Percentiles rank a stretch among this genome's conserved stretches.
Evolutionary conservation across 2,888 invertebrate species (phyloP).

Genomic region (Cosmia pyralina): DNA sequence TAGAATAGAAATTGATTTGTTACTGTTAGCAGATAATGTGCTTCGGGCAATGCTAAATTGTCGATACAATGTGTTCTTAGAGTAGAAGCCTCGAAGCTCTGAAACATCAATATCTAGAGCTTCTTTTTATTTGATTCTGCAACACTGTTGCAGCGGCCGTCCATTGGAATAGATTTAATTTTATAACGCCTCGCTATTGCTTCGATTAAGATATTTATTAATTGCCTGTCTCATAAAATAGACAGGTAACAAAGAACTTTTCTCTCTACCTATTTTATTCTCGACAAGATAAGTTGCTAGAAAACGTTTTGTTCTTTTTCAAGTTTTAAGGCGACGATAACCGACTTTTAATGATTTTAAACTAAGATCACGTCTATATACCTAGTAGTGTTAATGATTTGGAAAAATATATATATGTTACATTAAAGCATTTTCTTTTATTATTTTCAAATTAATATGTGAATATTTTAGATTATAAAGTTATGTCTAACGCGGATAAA

Average conservation of each 20-base stretch:
- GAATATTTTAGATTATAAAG: too few species aligned
- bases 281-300: slow-evolving; percentile 2
- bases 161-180: slow-evolving; percentile 46
- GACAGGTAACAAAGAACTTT: slow-evolving; percentile 33
- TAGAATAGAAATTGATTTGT: slow-evolving; percentile 42
- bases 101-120: slow-evolving; percentile 44
- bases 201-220: slow-evolving; percentile 56
- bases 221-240: slow-evolving; percentile 45
- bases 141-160: slow-evolving; percentile 19
- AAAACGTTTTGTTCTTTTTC: slow-evolving; percentile 5
- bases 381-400: too few species aligned
- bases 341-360: too few species aligned
- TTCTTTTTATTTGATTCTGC: slow-evolving; percentile 49
- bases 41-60: slow-evolving; percentile 53
- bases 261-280: slow-evolving; percentile 20
- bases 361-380: too few species aligned
- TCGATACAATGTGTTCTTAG: slow-evolving; percentile 38
- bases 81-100: slow-evolving; percentile 29
- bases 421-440: too few species aligned
- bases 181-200: slow-evolving; percentile 46
- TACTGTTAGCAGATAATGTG: slow-evolving; percentile 43
- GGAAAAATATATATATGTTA: too few species aligned
- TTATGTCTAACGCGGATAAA: too few species aligned
- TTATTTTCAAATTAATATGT: too few species aligned
- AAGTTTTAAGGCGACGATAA: slow-evolving; percentile 1